phyloP scores from a whole-genome alignment of 2,113 vertebrate genomes.

The Macrotus californicus region DNA sequence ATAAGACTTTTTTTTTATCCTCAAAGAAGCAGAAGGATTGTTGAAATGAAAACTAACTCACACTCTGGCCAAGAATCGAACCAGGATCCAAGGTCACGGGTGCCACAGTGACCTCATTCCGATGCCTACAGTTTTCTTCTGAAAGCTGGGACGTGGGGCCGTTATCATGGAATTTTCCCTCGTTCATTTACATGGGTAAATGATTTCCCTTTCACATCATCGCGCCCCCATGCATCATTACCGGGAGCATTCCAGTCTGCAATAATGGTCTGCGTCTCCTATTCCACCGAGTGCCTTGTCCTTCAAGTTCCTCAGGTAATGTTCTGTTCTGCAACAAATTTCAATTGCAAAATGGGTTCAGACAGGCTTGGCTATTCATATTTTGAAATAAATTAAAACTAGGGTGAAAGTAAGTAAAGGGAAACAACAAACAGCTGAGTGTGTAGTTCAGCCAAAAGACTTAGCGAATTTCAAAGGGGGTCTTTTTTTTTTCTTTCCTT shows the following conservation, averaged over 20 bases:
- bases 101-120: neutral
- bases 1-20: neutral
- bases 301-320: neutral
- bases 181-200: conserved; percentile 45
- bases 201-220: conserved; percentile 33
- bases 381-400: conserved; percentile 44
- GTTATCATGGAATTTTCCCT: conserved; percentile 36
- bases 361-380: neutral
- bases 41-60: conserved; percentile 22
- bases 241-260: neutral
- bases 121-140: neutral
- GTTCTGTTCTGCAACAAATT: conserved; percentile 48
- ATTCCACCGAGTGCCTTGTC: neutral
- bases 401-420: conserved; percentile 6
- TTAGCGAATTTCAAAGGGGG: neutral
- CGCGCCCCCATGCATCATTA: conserved; percentile 51
- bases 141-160: neutral
- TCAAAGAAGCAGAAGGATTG: neutral
- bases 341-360: conserved; percentile 26
- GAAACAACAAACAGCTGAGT: conserved; percentile 1
- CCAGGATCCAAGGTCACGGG: neutral
- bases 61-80: neutral
- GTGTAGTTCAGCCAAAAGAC: neutral
- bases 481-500: neutral
- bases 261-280: conserved; percentile 11